Percentiles rank a stretch among this genome's conserved stretches.
These are phyloP conservation scores for Geococcyx californianus DNA, from an alignment of 2,113 vertebrate species.

Conservation along the genomic window DNA sequence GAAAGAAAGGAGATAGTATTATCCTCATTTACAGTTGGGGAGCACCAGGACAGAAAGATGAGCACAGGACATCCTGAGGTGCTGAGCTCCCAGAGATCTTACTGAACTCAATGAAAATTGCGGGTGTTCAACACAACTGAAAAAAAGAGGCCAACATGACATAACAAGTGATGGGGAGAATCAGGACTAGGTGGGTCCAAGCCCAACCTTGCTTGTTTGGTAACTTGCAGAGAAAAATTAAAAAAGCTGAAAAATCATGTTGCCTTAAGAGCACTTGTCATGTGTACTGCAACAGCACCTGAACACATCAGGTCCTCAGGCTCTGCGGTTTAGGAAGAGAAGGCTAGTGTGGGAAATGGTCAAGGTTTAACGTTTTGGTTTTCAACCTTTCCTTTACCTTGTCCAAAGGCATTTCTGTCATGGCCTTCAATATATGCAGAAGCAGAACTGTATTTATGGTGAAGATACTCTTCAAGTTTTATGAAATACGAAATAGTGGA, in stretches of 20 bases:
- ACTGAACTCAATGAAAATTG: neutral
- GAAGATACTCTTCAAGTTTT: neutral
- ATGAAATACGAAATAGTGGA: neutral
- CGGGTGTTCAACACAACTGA: neutral
- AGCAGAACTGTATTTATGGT: neutral
- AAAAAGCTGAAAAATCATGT: neutral
- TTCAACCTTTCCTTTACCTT: neutral
- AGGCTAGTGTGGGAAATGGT: neutral
- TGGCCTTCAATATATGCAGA: neutral
- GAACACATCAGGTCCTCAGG: neutral
- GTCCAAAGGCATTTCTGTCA: neutral
- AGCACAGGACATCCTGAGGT: neutral
- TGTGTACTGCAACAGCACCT: neutral
- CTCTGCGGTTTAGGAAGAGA: neutral
- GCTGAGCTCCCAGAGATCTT: neutral
- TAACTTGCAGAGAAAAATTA: neutral
- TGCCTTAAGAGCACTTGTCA: neutral
- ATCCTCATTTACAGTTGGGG: neutral
- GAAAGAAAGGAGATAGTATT: neutral
- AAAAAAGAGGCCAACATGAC: neutral
- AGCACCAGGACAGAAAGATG: neutral
- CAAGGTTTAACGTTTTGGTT: neutral
- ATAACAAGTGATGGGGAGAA: neutral
- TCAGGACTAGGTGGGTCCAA: neutral
- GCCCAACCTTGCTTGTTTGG: neutral